Evolutionary conservation across 2,888 invertebrate species (phyloP).

Genomic region (Athetis lepigone): DNA sequence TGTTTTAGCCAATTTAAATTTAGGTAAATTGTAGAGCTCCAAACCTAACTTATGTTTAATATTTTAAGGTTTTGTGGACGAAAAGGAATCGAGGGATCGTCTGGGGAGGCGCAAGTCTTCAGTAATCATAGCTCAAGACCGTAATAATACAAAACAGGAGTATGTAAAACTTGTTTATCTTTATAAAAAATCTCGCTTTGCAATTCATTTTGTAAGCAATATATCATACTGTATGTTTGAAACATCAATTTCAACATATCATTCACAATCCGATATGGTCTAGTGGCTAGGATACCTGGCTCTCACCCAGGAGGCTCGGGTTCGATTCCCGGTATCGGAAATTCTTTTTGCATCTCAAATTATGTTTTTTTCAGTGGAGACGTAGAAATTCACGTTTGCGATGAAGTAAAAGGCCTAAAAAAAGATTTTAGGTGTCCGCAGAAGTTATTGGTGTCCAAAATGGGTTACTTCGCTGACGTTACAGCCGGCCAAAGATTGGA

Average conservation of each 20-base stretch:
- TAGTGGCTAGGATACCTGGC: conserved; percentile 94
- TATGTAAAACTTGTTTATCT: conserved; percentile 70
- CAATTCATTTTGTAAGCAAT: background rate
- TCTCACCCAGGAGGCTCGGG: conserved; percentile 93
- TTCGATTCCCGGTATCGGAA: conserved; percentile 92
- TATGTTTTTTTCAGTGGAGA: conserved; percentile 90
- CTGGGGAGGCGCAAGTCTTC: conserved; percentile 88
- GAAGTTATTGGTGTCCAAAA: conserved; percentile 95
- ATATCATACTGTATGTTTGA: rapidly evolving
- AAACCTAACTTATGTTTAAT: conserved; percentile 2
- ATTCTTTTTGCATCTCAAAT: conserved; percentile 42
- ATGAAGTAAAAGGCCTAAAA: conserved; percentile 97
- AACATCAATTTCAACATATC: conserved; percentile 49
- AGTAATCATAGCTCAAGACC: conserved; percentile 81
- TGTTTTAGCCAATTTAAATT: background rate
- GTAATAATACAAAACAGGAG: conserved; percentile 86
- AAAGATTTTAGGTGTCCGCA: conserved; percentile 97
- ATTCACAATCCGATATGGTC: conserved; percentile 85
- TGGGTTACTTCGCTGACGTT: conserved; percentile 98
- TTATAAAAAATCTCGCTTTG: background rate
- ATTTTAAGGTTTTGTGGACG: conserved; percentile 82
- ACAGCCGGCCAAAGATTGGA: conserved; percentile 95
- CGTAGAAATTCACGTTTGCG: conserved; percentile 98
- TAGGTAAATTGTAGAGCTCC: no score
- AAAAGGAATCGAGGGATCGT: conserved; percentile 86